Evolutionary conservation across 2,797 vertebrate genomes (phyloP), one percentile per base, ranked within the genome.

Genomic region (Otus scops): DNA sequence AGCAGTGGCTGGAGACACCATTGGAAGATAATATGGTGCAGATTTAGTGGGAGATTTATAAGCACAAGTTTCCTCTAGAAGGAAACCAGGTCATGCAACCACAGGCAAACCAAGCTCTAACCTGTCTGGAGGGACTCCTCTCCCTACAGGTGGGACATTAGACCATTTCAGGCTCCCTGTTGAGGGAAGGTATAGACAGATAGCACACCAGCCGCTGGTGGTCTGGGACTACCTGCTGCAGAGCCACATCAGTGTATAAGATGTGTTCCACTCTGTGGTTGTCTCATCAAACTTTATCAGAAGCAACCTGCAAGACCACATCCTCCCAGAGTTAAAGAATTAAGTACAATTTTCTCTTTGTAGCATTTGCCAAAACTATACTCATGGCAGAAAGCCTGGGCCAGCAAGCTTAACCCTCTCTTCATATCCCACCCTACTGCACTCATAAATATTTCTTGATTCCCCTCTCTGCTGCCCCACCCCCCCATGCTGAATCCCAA

Each of bases 121-220:
- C 34, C 11, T 10, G 21, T 50, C 53, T 39, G 17, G 39, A 54
- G 1, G 17, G 48, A 34, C 24, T 89, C 45, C 28, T 28, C 39
- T 67, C 26, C 19, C 60, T 63, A 4, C 16, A 1, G 4, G 23
- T 47, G 30, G 38, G 21, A 43, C 0, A 1, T 17, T 14, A 19
- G 57, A 38, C 18, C n/a, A 13, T 20, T 48, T 11, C 23, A 70
- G 56, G 64, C 30, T 83, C 36, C 38, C 32, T 24, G 16, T 9
- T 11, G 54, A 69, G 27, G 38, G 56, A 24, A 59, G 23, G 47
- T 15, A 28, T 2, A 45, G 39, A 47, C 20, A 63, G 63, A 61
- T 13, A 39, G 54, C 30, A 79, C 13, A 53, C 21, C 32, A 53
- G 56, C 51, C 83, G 51, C 51, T 53, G 75, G 9, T 43, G 48